These are phyloP conservation scores for Hirtodrosophila trivittata DNA, from an alignment of 2,888 invertebrate genomes.

Conservation along the genomic window DNA sequence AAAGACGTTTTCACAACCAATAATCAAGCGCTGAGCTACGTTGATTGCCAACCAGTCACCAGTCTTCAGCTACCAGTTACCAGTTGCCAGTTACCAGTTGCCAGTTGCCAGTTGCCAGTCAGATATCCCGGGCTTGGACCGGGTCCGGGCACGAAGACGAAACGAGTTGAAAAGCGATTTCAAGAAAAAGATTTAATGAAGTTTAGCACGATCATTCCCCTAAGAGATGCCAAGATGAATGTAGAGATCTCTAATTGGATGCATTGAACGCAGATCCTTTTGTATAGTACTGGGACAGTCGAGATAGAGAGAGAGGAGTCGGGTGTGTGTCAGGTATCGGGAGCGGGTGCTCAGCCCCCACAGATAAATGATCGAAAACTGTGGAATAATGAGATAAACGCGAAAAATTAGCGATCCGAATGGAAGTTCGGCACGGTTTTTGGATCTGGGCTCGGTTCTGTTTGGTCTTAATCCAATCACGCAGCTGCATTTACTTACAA, in stretches of 20 bases:
- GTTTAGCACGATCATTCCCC: slow-evolving; percentile 77
- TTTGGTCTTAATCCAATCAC: slow-evolving; percentile 71
- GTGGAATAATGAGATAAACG: slow-evolving; percentile 82
- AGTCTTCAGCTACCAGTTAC: not conserved
- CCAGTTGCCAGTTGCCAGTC: not conserved
- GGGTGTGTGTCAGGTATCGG: slow-evolving; percentile 5
- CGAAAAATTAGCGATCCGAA: slow-evolving; percentile 81
- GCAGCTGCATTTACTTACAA: slow-evolving; percentile 73
- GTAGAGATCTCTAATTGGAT: slow-evolving; percentile 69
- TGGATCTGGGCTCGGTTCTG: slow-evolving; percentile 19
- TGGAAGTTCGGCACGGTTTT: slow-evolving; percentile 40
- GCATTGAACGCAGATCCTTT: slow-evolving; percentile 61
- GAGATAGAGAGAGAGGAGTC: not conserved
- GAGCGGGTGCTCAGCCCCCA: slow-evolving; percentile 47
- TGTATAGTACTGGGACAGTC: slow-evolving; percentile 8
- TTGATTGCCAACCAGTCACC: slow-evolving; percentile 53
- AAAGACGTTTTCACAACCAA: slow-evolving; percentile 74
- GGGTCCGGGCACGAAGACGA: too few species aligned
- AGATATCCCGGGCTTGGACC: too few species aligned
- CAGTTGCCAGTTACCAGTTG: not conserved
- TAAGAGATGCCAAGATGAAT: slow-evolving; percentile 51
- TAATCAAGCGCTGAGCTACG: slow-evolving; percentile 60
- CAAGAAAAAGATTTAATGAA: slow-evolving; percentile 74
- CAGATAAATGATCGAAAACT: slow-evolving; percentile 75
- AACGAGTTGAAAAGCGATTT: slow-evolving; percentile 49